These are phyloP conservation scores for Chrysolina haemoptera DNA, from an alignment of 2,888 invertebrate genomes.

Conservation along the genomic window DNA sequence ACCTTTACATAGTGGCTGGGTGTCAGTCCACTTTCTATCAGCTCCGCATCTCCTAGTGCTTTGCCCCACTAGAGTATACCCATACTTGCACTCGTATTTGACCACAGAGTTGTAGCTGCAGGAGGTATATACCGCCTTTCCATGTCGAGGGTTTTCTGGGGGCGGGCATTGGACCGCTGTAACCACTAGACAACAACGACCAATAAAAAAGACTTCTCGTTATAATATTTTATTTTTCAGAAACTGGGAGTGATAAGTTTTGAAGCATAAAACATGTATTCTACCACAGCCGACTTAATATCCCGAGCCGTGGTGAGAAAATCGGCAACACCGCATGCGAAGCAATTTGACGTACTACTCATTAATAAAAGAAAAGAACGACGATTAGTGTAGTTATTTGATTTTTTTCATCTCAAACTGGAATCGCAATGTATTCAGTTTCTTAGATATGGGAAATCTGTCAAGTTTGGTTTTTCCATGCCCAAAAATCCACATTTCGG, in stretches of 20 bases:
- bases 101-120: conserved; percentile 96
- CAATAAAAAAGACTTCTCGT: conserved; percentile 48
- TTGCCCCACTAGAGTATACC: conserved; percentile 92
- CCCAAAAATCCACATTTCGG: no score
- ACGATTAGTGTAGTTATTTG: no score
- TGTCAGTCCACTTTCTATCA: conserved; percentile 95
- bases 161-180: conserved; percentile 95
- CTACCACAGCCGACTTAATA: no score
- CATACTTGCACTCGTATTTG: conserved; percentile 95
- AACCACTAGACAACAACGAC: conserved; percentile 74
- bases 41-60: conserved; percentile 93
- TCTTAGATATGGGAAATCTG: no score
- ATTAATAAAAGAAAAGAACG: no score
- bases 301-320: no score
- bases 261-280: no score
- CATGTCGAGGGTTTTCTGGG: conserved; percentile 93
- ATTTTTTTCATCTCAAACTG: no score
- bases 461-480: no score
- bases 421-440: no score
- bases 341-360: no score
- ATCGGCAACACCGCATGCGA: no score
- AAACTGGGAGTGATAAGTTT: not conserved
- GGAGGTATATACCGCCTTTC: conserved; percentile 93
- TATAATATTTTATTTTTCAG: conserved; percentile 34
- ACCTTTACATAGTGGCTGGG: conserved; percentile 95